Percentiles rank a stretch among this genome's conserved stretches.
These are phyloP conservation scores for Cnemophilus loriae DNA, from an alignment of 2,113 vertebrate genomes.

Conservation along the genomic window DNA sequence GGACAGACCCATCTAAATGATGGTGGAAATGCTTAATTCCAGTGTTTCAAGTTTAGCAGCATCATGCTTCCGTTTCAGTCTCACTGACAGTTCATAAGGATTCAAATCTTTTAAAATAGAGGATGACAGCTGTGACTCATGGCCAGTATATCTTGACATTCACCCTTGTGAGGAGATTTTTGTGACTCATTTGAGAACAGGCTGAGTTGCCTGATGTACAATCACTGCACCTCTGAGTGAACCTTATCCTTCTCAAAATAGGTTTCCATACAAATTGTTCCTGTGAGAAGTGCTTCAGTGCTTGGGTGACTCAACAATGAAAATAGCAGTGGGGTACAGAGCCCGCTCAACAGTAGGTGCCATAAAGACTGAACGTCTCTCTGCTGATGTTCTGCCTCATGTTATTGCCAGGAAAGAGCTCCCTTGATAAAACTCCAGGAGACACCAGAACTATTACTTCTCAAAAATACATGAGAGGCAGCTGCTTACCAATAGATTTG, in stretches of 20 bases:
- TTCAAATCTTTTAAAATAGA: neutral
- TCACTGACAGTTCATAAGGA: neutral
- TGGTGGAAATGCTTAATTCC: neutral
- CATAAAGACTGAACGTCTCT: neutral
- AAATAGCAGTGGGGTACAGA: neutral
- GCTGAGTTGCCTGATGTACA: neutral
- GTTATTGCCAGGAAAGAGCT: neutral
- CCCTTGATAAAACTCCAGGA: neutral
- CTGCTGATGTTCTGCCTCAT: neutral
- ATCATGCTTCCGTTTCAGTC: neutral
- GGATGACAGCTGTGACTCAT: neutral
- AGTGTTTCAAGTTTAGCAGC: neutral
- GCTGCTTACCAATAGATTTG: neutral
- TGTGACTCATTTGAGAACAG: neutral
- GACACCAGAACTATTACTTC: neutral
- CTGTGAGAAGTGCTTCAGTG: neutral
- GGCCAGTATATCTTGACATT: neutral
- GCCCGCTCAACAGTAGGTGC: neutral
- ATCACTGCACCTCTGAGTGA: neutral
- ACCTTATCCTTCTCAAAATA: neutral
- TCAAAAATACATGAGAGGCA: neutral
- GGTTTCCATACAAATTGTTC: neutral
- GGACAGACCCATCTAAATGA: neutral
- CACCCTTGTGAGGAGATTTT: neutral
- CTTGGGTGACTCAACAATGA: neutral